Conservation (phyloP, 2,797 vertebrate species). For the Poecilia gillii region DNA sequence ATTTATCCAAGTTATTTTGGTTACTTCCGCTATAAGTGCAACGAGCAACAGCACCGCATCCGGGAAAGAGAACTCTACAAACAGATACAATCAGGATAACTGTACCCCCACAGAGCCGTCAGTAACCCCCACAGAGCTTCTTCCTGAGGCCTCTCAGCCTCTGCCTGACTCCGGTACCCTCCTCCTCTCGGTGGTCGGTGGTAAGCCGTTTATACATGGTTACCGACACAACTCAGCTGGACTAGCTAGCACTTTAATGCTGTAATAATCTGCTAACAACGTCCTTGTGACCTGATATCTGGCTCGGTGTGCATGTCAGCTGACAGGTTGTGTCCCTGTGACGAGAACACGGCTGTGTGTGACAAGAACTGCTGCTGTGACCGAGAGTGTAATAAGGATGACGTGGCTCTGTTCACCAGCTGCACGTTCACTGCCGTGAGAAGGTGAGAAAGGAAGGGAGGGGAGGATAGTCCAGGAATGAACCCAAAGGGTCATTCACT, state of each 20-base stretch:
- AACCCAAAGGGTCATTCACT: not conserved
- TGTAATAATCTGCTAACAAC: not conserved
- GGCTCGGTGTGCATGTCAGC: constrained; percentile 42
- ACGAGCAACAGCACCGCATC: not conserved
- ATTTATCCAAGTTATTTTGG: constrained; percentile 3
- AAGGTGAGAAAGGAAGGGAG: constrained; percentile 9
- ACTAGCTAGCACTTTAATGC: not conserved
- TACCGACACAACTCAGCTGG: not conserved
- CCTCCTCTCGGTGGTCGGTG: constrained; percentile 23
- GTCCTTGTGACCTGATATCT: not conserved
- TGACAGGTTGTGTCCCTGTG: constrained; percentile 64
- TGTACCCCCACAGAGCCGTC: not conserved
- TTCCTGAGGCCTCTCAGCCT: not conserved
- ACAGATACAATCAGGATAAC: not conserved
- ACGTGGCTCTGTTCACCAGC: constrained; percentile 61
- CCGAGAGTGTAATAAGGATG: constrained; percentile 72
- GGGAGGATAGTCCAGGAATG: not conserved
- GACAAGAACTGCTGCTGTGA: constrained; percentile 92
- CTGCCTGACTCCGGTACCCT: constrained; percentile 58
- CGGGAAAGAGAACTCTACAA: not conserved
- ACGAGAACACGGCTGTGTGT: constrained; percentile 45
- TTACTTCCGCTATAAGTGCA: not conserved
- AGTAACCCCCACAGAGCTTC: constrained; percentile 5
- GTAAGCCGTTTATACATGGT: constrained; percentile 30
- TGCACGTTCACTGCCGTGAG: constrained; percentile 58